Conservation (phyloP, 2,888 invertebrate genomes). For the Polydrusus tereticollis region DNA sequence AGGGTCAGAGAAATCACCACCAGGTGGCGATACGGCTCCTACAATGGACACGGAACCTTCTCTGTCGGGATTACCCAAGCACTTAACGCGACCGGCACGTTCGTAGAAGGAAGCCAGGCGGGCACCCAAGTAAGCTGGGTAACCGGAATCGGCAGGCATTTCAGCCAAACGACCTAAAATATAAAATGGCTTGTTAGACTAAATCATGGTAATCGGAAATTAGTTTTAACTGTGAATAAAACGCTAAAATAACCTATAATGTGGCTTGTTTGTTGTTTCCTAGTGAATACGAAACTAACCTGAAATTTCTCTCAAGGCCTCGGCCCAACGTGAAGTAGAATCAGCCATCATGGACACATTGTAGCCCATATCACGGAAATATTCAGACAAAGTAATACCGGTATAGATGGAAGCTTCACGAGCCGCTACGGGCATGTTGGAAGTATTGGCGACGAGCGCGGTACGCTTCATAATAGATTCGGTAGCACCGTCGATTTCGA, state of each 20-base stretch:
- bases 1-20: slow-evolving; percentile 99
- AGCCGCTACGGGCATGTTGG: slow-evolving; percentile 99
- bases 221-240: too few species aligned
- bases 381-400: slow-evolving; percentile 99
- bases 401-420: slow-evolving; percentile 99
- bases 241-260: too few species aligned
- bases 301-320: slow-evolving; percentile 99
- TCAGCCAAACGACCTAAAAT: slow-evolving; percentile 89
- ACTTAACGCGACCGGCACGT: slow-evolving; percentile 97
- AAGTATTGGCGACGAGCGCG: slow-evolving; percentile 98
- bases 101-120: slow-evolving; percentile 99
- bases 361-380: slow-evolving; percentile 98
- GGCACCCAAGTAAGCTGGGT: slow-evolving; percentile 99
- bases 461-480: slow-evolving; percentile 99
- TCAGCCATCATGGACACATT: slow-evolving; percentile 99
- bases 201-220: too few species aligned
- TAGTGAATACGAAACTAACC: slow-evolving; percentile 19
- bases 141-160: slow-evolving; percentile 99
- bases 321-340: slow-evolving; percentile 99
- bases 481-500: slow-evolving; percentile 95
- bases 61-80: slow-evolving; percentile 96
- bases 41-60: slow-evolving; percentile 99
- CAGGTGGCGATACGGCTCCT: slow-evolving; percentile 99
- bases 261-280: too few species aligned
- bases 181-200: too few species aligned